Evolutionary conservation across 2,113 vertebrate genomes (phyloP).

Genomic region (Gambusia holbrooki): DNA sequence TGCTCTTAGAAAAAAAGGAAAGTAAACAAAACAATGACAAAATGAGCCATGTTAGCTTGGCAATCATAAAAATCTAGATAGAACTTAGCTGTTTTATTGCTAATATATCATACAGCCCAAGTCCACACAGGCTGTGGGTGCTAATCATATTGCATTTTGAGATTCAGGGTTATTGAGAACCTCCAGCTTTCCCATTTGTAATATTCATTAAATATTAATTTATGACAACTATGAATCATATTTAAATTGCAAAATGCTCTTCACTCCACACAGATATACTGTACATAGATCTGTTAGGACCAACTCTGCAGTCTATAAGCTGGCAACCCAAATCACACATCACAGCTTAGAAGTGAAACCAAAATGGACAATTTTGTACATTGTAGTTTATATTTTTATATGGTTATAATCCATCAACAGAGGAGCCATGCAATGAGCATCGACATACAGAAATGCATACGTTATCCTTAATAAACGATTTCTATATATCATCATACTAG

Average conservation of each 20-base stretch:
- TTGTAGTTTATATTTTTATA: conserved; percentile 17
- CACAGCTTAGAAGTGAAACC: conserved; percentile 29
- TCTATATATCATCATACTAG: conserved; percentile 1
- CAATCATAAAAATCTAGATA: too few relatives aligned
- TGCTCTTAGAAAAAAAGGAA: too few relatives aligned
- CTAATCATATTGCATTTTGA: too few relatives aligned
- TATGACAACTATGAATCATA: conserved; percentile 53
- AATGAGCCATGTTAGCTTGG: too few relatives aligned
- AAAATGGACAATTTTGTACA: conserved; percentile 28
- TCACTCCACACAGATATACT: conserved; percentile 49
- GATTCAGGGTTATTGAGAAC: too few relatives aligned
- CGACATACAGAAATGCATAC: conserved; percentile 38
- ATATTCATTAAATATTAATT: conserved; percentile 13
- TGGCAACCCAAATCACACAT: conserved; percentile 33
- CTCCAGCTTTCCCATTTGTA: too few relatives aligned
- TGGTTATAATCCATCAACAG: conserved; percentile 27
- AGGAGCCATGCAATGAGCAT: conserved; percentile 39
- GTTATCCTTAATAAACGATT: conserved; percentile 36
- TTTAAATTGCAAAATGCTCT: conserved; percentile 50
- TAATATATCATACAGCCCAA: too few relatives aligned
- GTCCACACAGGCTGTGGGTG: too few relatives aligned
- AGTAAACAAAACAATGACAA: too few relatives aligned
- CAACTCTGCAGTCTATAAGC: conserved; percentile 26
- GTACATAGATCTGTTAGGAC: conserved; percentile 52
- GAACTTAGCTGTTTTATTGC: too few relatives aligned